Evolutionary conservation across 2,113 vertebrate genomes (phyloP), one percentile per base, ranked within the genome.

Genomic region (Calidris pygmaea): DNA sequence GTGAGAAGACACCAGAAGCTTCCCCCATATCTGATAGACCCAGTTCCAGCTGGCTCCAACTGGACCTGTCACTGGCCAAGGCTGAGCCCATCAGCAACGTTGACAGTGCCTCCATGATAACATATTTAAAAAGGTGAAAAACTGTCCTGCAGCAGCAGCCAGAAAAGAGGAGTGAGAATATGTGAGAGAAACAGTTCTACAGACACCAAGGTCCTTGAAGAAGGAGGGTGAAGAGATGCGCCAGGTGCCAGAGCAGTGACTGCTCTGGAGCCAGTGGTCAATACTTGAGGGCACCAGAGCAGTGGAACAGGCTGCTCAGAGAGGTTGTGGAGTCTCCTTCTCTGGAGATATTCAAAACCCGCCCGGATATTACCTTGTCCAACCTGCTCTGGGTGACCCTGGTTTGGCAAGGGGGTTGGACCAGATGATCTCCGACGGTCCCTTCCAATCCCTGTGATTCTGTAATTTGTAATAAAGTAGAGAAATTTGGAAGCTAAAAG

Each of bases 51-150:
- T 12, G 21, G 21, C 5, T 68, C 34, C 63, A 47, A 27, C 20
- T 1, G 15, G 27, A 58, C 16, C 27, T 3, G 1, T 41, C 1
- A 0, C 16, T 68, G 78, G 41, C 27, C 7, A 2, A 48, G 10
- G 27, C 53, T 19, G 23, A 83, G 24, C 14, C 30, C 19, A 50
- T 70, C 29, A 59, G 29, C 0, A 1, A 41, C 0, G 0, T 4
- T 41, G 24, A 23, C 29, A 39, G 27, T 0, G 2, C 43, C 29
- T 39, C 22, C 34, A 14, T 10, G 14, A 30, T 72, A 53, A 52
- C 10, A 22, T 17, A 29, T 50, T 41, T 59, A 50, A 50, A 23
- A 39, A 82, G 27, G 1, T 10, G 6, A 2, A 34, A 70, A 70
- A 11, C 7, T 50, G 8, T 3, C 39, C 16, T 1, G 1, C 16